phyloP scores from a whole-genome alignment of 2,888 invertebrate genomes.

The Allolobophora icterica region DNA sequence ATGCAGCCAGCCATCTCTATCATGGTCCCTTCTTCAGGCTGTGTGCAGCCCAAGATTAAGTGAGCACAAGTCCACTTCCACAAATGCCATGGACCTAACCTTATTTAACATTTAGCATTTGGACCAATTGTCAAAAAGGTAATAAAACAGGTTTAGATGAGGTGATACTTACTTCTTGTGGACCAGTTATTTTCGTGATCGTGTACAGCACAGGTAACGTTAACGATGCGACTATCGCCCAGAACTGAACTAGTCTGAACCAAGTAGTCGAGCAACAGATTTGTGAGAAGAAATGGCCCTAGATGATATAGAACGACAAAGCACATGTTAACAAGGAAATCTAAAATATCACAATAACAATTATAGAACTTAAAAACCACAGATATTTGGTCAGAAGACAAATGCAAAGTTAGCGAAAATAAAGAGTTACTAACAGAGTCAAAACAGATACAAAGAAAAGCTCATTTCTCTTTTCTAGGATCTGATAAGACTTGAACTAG shows the following conservation, averaged over 20 bases:
- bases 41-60: too few relatives aligned
- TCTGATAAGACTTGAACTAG: too few relatives aligned
- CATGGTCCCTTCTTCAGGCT: too few relatives aligned
- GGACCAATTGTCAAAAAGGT: background rate
- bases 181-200: conserved; percentile 45
- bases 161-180: conserved; percentile 35
- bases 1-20: too few relatives aligned
- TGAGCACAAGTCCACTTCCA: too few relatives aligned
- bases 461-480: too few relatives aligned
- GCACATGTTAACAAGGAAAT: background rate
- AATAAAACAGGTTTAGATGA: background rate
- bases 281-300: conserved; percentile 50
- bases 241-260: conserved; percentile 47
- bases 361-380: too few relatives aligned
- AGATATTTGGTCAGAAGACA: too few relatives aligned
- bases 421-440: too few relatives aligned
- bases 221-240: conserved; percentile 48
- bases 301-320: background rate
- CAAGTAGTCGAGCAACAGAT: conserved; percentile 48
- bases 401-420: too few relatives aligned
- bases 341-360: too few relatives aligned
- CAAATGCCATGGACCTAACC: background rate
- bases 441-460: too few relatives aligned
- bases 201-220: conserved; percentile 48
- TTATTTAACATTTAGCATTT: background rate